Evolutionary conservation across 53 echinoderm and acorn worm genomes (phyloP).

Genomic region (Holothuria scabra): DNA sequence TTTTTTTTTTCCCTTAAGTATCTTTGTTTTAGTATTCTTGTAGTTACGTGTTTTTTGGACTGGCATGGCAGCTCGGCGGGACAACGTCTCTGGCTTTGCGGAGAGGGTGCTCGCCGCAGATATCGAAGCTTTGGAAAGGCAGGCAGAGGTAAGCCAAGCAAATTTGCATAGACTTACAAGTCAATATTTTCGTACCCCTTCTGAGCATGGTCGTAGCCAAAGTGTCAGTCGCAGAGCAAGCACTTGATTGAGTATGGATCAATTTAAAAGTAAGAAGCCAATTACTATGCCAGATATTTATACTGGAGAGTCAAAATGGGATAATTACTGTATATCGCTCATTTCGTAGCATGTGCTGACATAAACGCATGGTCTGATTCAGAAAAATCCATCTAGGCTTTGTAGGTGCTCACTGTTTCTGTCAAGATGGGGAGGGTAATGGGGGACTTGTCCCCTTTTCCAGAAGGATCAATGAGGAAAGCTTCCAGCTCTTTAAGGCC

Average conservation of each 20-base stretch:
- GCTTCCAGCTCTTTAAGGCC: too few relatives aligned
- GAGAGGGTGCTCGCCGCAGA: constrained; percentile 23
- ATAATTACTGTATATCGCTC: constrained; percentile 10
- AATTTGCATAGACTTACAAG: neutral
- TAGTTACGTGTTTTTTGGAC: neutral
- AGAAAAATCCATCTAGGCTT: constrained; percentile 9
- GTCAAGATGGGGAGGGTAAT: too few relatives aligned
- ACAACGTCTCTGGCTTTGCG: neutral
- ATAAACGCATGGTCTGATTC: constrained; percentile 11
- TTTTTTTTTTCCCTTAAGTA: constrained; percentile 1
- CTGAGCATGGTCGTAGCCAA: too few relatives aligned
- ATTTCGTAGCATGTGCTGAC: constrained; percentile 34
- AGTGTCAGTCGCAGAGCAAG: too few relatives aligned
- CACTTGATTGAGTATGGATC: neutral
- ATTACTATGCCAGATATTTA: constrained; percentile 41
- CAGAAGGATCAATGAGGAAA: too few relatives aligned
- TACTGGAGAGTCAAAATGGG: constrained; percentile 14
- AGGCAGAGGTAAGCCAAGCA: constrained; percentile 18
- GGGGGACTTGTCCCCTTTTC: too few relatives aligned
- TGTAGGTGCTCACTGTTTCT: constrained; percentile 8
- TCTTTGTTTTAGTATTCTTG: neutral
- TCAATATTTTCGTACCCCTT: constrained; percentile 18
- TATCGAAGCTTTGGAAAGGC: constrained; percentile 4
- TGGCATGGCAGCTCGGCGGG: constrained; percentile 15
- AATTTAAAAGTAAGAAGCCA: constrained; percentile 2